These are phyloP conservation scores for Helicoverpa armigera DNA, from an alignment of 1,140 invertebrate species.

Conservation along the genomic window DNA sequence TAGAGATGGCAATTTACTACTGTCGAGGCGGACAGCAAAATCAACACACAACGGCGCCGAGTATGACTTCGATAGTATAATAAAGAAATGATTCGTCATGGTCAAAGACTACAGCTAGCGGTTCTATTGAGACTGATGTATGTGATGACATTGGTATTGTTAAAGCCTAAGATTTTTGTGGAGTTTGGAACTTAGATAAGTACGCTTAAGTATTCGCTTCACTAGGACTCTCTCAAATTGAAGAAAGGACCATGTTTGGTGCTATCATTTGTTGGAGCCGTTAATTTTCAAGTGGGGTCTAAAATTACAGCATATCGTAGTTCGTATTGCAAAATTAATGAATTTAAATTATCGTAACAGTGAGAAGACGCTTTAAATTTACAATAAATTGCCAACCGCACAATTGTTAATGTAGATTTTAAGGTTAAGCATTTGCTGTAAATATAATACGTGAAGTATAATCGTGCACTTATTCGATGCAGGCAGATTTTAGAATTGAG, in stretches of 20 bases:
- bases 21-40: slow-evolving; percentile 73
- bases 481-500: slow-evolving; percentile 23
- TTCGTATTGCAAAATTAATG: slow-evolving; percentile 50
- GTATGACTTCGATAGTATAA: slow-evolving; percentile 73
- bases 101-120: slow-evolving; percentile 47
- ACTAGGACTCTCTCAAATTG: slow-evolving; percentile 43
- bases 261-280: slow-evolving; percentile 48
- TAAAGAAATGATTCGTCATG: slow-evolving; percentile 78
- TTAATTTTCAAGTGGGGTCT: slow-evolving; percentile 44
- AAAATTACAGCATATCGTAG: slow-evolving; percentile 53
- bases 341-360: slow-evolving; percentile 48
- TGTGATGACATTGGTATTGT: slow-evolving; percentile 58
- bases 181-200: slow-evolving; percentile 47
- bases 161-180: slow-evolving; percentile 51
- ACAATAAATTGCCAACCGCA: slow-evolving; percentile 59
- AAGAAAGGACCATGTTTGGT: slow-evolving; percentile 48
- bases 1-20: slow-evolving; percentile 71
- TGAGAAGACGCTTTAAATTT: slow-evolving; percentile 55
- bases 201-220: slow-evolving; percentile 49
- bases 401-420: slow-evolving; percentile 53
- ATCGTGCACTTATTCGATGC: slow-evolving; percentile 46
- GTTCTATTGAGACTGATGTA: slow-evolving; percentile 60
- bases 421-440: slow-evolving; percentile 50
- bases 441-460: slow-evolving; percentile 48
- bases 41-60: slow-evolving; percentile 64